Base-by-base conservation (phyloP, 2,888 invertebrate genomes). In the Sinhomidia bicolor region DNA sequence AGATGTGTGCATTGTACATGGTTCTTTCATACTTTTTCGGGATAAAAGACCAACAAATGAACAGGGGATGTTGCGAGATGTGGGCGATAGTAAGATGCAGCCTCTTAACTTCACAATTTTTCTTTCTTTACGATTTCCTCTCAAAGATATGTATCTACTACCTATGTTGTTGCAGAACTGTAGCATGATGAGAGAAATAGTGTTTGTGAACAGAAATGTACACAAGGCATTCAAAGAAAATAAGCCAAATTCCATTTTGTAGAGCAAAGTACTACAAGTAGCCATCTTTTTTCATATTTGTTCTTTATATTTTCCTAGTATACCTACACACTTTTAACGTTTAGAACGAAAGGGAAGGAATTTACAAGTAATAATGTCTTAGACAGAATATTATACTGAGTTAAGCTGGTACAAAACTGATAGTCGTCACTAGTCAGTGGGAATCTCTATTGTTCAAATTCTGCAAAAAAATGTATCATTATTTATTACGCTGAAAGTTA, bases 401-500 rank as follows among this genome's bases (percentile, higher is more conserved):
- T n/a, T n/a, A n/a, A n/a, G 26, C 23, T 17, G 1, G 12, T 17
- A 17, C n/a, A 54, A 12, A 12, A 23, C 26, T 17, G 2, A 32
- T n/a, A n/a, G 2, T 32, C 14, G 60, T 23, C 32, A 41, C 14
- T 17, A 36, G 20, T 41, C 41, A 68, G 17, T 54, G 1, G 7
- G 10, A 68, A 41, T 9, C 32, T 36, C 10, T 32, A 41, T 68
- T 68, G 68, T n/a, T 3, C 68, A 68, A 68, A 68, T 41, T 32
- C 65, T 32, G 4, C 68, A 41, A 36, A 68, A 68, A 36, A 54
- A 47, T 41, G 7, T 41, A 68, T 36, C 68, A 41, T 68, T 68
- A 65, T 65, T 68, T 68, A 68, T 41, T 41, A 36, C 65, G 10
- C 0, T 5, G 36, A 41, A 41, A 20, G 32, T 41, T 68, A 17